phyloP scores from a whole-genome alignment of 2,113 vertebrate genomes.

The Pleuronectes platessa region DNA sequence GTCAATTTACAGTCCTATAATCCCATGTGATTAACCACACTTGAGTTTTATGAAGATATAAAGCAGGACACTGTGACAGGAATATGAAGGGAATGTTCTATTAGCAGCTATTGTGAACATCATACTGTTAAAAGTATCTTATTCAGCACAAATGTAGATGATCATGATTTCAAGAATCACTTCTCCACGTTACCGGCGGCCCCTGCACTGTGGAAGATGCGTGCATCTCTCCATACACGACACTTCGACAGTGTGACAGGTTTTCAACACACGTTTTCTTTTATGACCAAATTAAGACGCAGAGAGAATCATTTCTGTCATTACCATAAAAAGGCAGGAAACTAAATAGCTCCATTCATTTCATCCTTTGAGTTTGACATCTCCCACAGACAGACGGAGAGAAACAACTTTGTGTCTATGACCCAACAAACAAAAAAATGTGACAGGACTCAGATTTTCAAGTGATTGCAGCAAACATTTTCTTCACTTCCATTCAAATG shows the following conservation, averaged over 20 bases:
- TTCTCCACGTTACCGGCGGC: too few species aligned
- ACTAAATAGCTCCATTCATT: conserved; percentile 10
- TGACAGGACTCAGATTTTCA: conserved; percentile 26
- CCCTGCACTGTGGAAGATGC: too few species aligned
- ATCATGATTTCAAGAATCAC: too few species aligned
- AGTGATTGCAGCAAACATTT: conserved; percentile 15
- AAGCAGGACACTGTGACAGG: too few species aligned
- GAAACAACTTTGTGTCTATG: not conserved
- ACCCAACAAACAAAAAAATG: not conserved
- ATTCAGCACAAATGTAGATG: too few species aligned
- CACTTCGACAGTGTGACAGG: too few species aligned
- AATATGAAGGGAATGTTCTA: too few species aligned
- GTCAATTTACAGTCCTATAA: conserved; percentile 8
- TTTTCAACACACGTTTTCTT: not conserved
- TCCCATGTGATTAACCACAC: not conserved
- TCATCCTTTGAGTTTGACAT: conserved; percentile 8
- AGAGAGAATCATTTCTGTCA: conserved; percentile 10
- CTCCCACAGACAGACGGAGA: not conserved
- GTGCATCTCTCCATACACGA: not conserved
- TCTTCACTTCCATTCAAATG: conserved; percentile 2
- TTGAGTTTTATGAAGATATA: not conserved
- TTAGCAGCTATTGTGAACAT: too few species aligned
- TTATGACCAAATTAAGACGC: not conserved
- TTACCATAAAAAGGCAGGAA: conserved; percentile 2
- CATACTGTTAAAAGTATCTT: too few species aligned